These are phyloP conservation scores for Halocynthia roretzi DNA, from an alignment of 23 tunicate genomes.

Conservation along the genomic window DNA sequence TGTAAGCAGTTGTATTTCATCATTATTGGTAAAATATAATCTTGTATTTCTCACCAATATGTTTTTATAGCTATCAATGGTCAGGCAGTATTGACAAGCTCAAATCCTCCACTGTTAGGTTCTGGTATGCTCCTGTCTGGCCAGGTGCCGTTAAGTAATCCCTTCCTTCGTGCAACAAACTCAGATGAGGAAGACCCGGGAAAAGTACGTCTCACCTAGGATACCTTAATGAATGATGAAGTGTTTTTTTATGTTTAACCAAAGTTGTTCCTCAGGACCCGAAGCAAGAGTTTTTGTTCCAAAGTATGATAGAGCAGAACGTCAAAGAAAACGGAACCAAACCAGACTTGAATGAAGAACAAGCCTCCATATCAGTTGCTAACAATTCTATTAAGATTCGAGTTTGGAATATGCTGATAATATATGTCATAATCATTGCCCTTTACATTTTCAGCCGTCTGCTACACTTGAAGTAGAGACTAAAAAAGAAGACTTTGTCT, in stretches of 20 bases:
- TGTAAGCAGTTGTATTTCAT: too few species aligned
- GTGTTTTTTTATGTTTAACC: background rate
- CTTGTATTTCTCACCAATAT: too few species aligned
- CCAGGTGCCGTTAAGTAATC: slow-evolving; percentile 13
- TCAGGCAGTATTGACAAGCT: background rate
- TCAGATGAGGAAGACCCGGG: slow-evolving; percentile 7
- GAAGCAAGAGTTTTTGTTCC: slow-evolving; percentile 11
- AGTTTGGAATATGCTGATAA: too few species aligned
- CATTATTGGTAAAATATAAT: too few species aligned
- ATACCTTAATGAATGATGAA: background rate
- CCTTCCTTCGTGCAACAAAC: background rate
- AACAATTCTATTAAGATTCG: too few species aligned
- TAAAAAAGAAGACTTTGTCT: slow-evolving; percentile 52
- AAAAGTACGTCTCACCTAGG: background rate
- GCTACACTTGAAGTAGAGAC: background rate
- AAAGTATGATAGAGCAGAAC: slow-evolving; percentile 1
- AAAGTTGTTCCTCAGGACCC: background rate
- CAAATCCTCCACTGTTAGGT: background rate
- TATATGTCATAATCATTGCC: too few species aligned
- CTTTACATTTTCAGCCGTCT: background rate
- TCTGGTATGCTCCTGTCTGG: slow-evolving; percentile 9
- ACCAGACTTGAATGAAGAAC: background rate
- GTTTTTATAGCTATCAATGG: slow-evolving; percentile 9
- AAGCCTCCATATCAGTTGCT: too few species aligned
- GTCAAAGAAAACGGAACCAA: slow-evolving; percentile 13